Evolutionary conservation across 2,888 invertebrate genomes (phyloP), one percentile per base, ranked within the genome.

Genomic region (Hartigia nigra): DNA sequence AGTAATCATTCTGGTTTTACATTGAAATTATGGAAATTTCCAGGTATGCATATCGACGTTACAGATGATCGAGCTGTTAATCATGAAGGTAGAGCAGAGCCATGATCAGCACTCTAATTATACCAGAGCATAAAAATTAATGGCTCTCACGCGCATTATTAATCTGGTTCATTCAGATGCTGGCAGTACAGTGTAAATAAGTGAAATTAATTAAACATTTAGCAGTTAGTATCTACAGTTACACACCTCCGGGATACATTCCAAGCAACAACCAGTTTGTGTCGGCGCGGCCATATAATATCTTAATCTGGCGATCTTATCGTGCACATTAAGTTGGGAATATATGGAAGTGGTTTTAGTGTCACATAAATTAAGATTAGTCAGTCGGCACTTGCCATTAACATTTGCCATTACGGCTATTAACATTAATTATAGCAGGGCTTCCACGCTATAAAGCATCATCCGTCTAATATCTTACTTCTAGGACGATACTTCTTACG

Each of bases 271-370:
- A 85, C 85, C 84, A 85, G 84, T 85, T 85, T 84, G 83, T 82
- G 84, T 84, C 82, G 83, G 84, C 82, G 80, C 82, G 79, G 85
- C 82, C 81, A 87, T 87, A 88, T 88, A 87, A 88, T 88, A 88
- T 87, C 88, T 88, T 87, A 88, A 88, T 88, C 88, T 86, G 84
- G 84, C 84, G 86, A 88, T 88, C 88, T 87, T 88, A 87, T 88
- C 88, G 84, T 80, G 82, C 81, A 83, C 86, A 86, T 85, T 86
- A 86, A 86, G 83, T 84, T 82, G 81, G 82, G 84, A 84, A 85
- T 85, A 86, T 85, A 86, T 87, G 85, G 83, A 85, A 86, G 85
- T 86, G 87, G 86, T 84, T 87, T 87, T 87, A 86, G 86, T 85
- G 85, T 81, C 85, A 84, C 85, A 87, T 88, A 88, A 87, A 88